These are phyloP conservation scores for Sarcophilus harrisii DNA, from an alignment of 2,797 vertebrate species.

Conservation along the genomic window DNA sequence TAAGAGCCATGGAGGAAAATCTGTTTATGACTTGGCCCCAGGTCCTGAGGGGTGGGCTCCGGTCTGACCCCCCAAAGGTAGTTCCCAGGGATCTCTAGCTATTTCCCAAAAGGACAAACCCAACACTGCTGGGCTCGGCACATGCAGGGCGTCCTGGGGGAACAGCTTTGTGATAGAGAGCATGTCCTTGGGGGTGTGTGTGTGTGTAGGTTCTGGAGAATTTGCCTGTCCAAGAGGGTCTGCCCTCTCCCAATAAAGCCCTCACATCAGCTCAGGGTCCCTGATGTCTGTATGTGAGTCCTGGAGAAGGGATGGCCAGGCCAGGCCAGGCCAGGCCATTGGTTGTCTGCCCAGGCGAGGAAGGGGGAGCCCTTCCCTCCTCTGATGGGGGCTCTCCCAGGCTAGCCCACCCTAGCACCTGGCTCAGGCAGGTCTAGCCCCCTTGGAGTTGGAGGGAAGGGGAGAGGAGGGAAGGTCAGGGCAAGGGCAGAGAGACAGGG, in stretches of 20 bases:
- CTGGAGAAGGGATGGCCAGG: not conserved
- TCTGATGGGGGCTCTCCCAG: not conserved
- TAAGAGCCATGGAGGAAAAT: not conserved
- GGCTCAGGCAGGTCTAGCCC: not conserved
- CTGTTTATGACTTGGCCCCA: not conserved
- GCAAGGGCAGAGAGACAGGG: not conserved
- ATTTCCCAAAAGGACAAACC: not conserved
- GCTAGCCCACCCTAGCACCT: not conserved
- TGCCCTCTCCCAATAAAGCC: not conserved
- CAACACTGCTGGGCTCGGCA: not conserved
- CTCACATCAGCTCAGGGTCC: not conserved
- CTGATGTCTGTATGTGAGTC: not conserved
- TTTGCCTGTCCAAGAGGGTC: not conserved
- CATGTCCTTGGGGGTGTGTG: not conserved
- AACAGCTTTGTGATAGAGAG: not conserved
- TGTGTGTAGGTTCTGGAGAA: not conserved
- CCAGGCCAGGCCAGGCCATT: not conserved
- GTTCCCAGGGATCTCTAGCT: not conserved
- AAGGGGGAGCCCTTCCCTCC: not conserved
- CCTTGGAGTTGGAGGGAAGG: rapidly evolving
- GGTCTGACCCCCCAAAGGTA: not conserved
- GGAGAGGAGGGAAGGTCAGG: not conserved
- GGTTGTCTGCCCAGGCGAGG: not conserved
- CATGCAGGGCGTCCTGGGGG: not conserved
- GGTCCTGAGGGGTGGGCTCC: not conserved